Conservation (phyloP, 2,797 vertebrate species). For the Cynodonichthys magdalenae region DNA sequence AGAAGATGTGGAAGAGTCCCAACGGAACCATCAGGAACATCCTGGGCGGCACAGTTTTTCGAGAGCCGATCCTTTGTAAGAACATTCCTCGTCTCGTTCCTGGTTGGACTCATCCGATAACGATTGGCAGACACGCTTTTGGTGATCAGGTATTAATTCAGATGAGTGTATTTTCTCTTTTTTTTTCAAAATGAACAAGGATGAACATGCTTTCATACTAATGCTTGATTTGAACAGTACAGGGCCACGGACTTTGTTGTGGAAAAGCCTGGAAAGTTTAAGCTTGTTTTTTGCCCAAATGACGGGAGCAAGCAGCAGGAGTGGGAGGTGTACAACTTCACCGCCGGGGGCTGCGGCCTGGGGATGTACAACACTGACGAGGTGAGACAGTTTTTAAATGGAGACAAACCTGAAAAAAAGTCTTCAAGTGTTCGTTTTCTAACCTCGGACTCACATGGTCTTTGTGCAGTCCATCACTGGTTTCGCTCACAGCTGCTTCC, state of each 20-base stretch:
- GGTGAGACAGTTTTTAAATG: constrained; percentile 68
- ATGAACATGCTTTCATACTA: not conserved
- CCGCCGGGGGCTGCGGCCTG: constrained; percentile 91
- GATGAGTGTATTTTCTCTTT: not conserved
- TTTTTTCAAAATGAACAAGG: not conserved
- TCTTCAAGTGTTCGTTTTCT: not conserved
- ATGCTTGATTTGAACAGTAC: constrained; percentile 82
- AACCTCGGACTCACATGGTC: not conserved
- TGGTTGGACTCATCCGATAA: constrained; percentile 92
- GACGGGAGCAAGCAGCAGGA: constrained; percentile 85
- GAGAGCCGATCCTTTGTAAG: constrained; percentile 95
- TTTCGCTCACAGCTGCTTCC: constrained; percentile 98
- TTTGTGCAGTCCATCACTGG: constrained; percentile 90
- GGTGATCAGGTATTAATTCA: constrained; percentile 89
- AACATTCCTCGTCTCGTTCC: constrained; percentile 96
- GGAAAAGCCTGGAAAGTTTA: constrained; percentile 88
- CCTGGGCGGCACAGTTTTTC: constrained; percentile 94
- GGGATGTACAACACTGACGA: constrained; percentile 99
- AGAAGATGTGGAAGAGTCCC: constrained; percentile 99
- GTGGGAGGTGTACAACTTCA: constrained; percentile 94
- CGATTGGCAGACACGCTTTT: constrained; percentile 93
- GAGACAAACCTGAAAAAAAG: not conserved
- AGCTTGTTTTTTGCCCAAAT: constrained; percentile 86
- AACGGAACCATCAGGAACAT: constrained; percentile 98
- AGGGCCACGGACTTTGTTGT: constrained; percentile 94